Evolutionary conservation across 2,888 invertebrate genomes (phyloP).

Genomic region (Mythimna loreyi): DNA sequence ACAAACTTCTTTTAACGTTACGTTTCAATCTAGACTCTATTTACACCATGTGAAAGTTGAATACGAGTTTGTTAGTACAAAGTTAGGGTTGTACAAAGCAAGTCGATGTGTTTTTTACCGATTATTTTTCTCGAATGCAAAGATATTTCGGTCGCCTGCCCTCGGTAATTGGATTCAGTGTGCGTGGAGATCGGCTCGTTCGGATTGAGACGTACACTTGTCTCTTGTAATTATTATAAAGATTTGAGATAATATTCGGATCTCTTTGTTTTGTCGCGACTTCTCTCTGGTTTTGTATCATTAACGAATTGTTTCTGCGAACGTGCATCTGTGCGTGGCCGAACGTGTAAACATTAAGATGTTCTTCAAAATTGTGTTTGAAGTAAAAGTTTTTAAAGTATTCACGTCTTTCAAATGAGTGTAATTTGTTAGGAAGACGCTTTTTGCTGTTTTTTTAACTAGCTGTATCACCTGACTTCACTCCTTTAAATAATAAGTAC

Average conservation of each 20-base stretch:
- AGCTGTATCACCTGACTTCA: not conserved
- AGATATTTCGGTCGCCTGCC: conserved; percentile 80
- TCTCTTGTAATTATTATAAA: conserved; percentile 89
- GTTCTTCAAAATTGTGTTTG: conserved; percentile 34
- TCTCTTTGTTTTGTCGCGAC: conserved; percentile 74
- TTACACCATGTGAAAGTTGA: accelerated
- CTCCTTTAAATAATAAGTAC: too few relatives aligned
- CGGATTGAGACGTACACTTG: conserved; percentile 86
- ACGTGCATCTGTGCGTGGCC: conserved; percentile 33
- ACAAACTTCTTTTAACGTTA: conserved; percentile 21
- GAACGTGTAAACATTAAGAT: conserved; percentile 47
- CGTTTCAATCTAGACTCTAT: conserved; percentile 68
- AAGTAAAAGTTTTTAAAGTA: conserved; percentile 29
- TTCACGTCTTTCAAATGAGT: conserved; percentile 23
- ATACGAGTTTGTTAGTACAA: conserved; percentile 16
- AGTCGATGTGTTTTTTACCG: conserved; percentile 72
- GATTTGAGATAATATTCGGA: conserved; percentile 83
- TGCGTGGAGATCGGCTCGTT: conserved; percentile 67
- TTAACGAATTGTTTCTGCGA: conserved; percentile 68
- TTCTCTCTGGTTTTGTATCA: conserved; percentile 66
- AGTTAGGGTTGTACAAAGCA: conserved; percentile 78
- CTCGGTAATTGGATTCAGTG: conserved; percentile 84
- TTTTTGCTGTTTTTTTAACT: not conserved
- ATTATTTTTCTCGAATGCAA: conserved; percentile 80
- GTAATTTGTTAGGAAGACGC: not conserved